phyloP scores from a whole-genome alignment of 2,888 invertebrate genomes.

The Drepana falcataria region DNA sequence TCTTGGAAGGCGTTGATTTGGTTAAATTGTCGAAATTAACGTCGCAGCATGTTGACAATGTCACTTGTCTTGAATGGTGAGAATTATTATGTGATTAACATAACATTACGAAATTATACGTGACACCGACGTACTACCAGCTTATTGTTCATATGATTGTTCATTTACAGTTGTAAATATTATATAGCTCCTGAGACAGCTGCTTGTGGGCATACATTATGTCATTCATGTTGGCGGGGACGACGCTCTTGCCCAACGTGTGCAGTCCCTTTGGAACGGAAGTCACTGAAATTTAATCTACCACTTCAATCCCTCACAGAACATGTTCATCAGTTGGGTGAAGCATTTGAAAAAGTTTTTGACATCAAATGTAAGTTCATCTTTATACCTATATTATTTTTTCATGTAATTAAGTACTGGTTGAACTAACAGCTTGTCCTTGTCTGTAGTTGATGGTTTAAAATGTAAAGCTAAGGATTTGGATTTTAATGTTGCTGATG shows the following conservation, averaged over 20 bases:
- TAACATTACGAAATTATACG: too few relatives aligned
- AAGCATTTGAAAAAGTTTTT: constrained; percentile 52
- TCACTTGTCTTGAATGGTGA: constrained; percentile 64
- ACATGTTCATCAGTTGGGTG: constrained; percentile 37
- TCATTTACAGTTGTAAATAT: constrained; percentile 54
- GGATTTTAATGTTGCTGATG: too few relatives aligned
- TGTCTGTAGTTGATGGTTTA: too few relatives aligned
- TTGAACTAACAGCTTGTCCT: background rate
- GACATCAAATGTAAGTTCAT: constrained; percentile 48
- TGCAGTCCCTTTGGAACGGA: constrained; percentile 35
- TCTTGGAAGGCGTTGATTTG: constrained; percentile 32
- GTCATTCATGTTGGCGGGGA: constrained; percentile 55
- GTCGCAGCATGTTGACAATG: constrained; percentile 41
- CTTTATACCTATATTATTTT: constrained; percentile 1
- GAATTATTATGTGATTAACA: constrained; percentile 5
- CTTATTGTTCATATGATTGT: background rate
- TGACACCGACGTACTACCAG: background rate
- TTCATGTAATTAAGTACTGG: constrained; percentile 2
- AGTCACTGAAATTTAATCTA: constrained; percentile 40
- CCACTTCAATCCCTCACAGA: constrained; percentile 43
- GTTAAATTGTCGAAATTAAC: constrained; percentile 35
- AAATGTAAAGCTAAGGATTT: too few relatives aligned
- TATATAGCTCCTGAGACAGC: constrained; percentile 55
- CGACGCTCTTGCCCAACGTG: constrained; percentile 48
- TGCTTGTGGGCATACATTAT: constrained; percentile 57